Percentiles rank a stretch among this genome's conserved stretches.
Evolutionary conservation across 2,113 vertebrate species (phyloP).

Genomic region (Tragelaphus imberbis): DNA sequence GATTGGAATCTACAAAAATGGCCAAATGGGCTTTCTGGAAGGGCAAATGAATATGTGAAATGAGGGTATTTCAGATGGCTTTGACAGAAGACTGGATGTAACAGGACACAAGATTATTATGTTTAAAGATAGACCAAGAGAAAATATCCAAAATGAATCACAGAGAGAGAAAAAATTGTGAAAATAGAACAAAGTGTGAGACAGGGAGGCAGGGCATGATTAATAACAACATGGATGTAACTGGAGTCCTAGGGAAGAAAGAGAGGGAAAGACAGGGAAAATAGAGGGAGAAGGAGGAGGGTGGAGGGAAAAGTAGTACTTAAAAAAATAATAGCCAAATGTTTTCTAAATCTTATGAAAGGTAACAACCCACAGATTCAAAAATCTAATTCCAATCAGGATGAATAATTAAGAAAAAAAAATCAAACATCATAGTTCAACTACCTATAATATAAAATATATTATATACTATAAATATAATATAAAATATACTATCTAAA

Average conservation of each 20-base stretch:
- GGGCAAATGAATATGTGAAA: not conserved
- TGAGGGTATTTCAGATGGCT: not conserved
- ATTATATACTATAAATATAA: not conserved
- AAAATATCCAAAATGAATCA: not conserved
- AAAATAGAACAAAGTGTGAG: not conserved
- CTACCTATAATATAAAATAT: not conserved
- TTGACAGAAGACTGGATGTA: not conserved
- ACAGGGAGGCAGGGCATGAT: fast-evolving
- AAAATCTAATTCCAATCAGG: not conserved
- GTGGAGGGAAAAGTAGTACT: fast-evolving
- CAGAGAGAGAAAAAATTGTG: not conserved
- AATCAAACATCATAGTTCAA: not conserved
- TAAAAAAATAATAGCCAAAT: not conserved
- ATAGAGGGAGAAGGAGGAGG: not conserved
- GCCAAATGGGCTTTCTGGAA: not conserved
- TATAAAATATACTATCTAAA: too few relatives aligned
- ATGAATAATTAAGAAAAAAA: not conserved
- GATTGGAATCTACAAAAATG: not conserved
- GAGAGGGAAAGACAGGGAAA: fast-evolving
- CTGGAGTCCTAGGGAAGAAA: fast-evolving
- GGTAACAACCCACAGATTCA: not conserved
- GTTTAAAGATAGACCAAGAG: not conserved
- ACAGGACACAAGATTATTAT: not conserved
- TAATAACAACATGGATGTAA: fast-evolving
- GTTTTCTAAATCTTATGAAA: not conserved